Base-by-base conservation (phyloP, 2,113 vertebrate genomes). In the Amphiprion ocellaris region DNA sequence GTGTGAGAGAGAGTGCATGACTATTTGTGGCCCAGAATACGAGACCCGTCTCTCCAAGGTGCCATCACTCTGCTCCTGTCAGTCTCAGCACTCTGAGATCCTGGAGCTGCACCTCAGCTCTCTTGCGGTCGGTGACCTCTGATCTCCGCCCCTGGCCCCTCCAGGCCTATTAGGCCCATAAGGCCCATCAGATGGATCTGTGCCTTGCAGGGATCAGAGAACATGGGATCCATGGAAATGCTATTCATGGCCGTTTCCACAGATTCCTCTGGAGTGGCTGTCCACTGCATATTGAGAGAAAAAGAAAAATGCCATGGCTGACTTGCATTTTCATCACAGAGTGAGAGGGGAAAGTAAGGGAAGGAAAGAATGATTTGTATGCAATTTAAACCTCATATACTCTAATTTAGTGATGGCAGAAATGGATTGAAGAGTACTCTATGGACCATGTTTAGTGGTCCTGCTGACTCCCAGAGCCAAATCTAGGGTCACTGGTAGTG, bases 11-110 rank as follows among this genome's bases (percentile, higher is more conserved):
- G 82, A 76, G 77, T 67, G 74, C 65, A 74, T 50, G 81, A 86
- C 74, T 82, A 78, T 77, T 80, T 86, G 85, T 81, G 82, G 86
- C 64, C 74, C 77, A 74, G 73, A 68, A 74, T 76, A 77, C 55
- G 2, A 87, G 87, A 50, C 24, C 23, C 41, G 15, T 83, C 85
- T 92, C 87, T 91, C 89, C 46, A 62, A 89, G 88, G 90, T 90
- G 86, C 90, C 83, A 88, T 89, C 89, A 88, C 71, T 90, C 87
- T 86, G 74, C 74, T 89, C 58, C 74, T 63, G 77, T 87, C 89
- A 87, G 75, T 81, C 82, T 83, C 63, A 56, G 81, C 86, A 87
- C 87, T 85, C 70, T 80, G 69, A 86, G 62, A 39, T 86, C 66
- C 82, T 49, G 26, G 66, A 69, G 74, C 86, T 76, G 81, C 74